Base-by-base conservation (phyloP, 1,140 invertebrate genomes). In the Pseudomyrmex cubaensis region DNA sequence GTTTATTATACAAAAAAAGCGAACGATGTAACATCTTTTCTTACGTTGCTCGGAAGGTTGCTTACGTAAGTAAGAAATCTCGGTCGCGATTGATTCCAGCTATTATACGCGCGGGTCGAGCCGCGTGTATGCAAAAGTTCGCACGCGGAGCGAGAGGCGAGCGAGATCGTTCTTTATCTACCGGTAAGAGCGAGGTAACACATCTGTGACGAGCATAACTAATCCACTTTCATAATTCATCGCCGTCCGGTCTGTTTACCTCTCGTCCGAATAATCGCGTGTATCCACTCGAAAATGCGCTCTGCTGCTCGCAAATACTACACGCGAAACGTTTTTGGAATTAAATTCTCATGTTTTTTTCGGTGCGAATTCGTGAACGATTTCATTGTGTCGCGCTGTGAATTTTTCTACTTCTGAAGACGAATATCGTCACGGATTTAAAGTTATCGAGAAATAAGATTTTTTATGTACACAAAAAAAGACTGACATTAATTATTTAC, bases 181-280 rank as follows among this genome's bases (percentile, higher is more conserved):
- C n/a, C 48, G 44, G 9, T 35, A 5, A 4, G 35, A 35, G 35
- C 63, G 62, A 66, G 62, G 62, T 66, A 77, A 25, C 74, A 35
- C 35, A 77, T 77, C 74, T 77, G 74, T 67, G 74, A 77, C 62
- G 62, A 77, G 62, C 74, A 54, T 67, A 77, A 77, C 74, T 77
- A 77, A 77, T 77, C 35, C 74, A 77, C n/a, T 77, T 77, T 77
- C 74, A 77, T 77, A 66, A 77, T 77, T 77, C 48, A 77, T 77
- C 48, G 62, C 25, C 8, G n/a, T 25, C 7, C 61, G 48, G n/a
- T 50, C 25, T 52, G 48, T 63, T 77, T 77, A 77, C 48, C 9
- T 35, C 35, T 22, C 48, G 48, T 20, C n/a, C 74, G 62, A 77
- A 54, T 77, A 66, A 66, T 77, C 20, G 62, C 62, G 15, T n/a